Base-by-base conservation (phyloP, 2,888 invertebrate species). In the Tribolium freemani region DNA sequence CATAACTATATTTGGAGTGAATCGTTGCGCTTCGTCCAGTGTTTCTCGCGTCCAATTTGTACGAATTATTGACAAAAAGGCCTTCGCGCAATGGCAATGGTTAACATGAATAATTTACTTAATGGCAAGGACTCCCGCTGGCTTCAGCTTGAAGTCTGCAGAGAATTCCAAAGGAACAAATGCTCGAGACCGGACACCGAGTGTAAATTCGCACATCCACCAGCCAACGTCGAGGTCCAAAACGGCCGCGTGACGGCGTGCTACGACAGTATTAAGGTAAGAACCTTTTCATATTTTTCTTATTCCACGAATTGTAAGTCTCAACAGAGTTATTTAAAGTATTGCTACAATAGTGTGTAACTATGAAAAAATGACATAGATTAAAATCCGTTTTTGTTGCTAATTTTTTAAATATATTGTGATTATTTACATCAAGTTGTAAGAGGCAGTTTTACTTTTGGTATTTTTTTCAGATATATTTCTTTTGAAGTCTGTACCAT, bases 201-300 rank as follows among this genome's bases (percentile, higher is more conserved):
- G 90, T 99, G 99, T 93, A 99, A 99, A 92, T 99, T 99, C 89
- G 99, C 99, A 81, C 99, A 99, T 91, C 99, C 99, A 77, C 98
- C 99, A 80, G 94, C 97, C 84, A 98, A 99, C 89, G 99, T 99
- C 85, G 99, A 99, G 90, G 98, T 99, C 86, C 99, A 99, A 91
- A 99, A 99, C 89, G 99, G 99, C 87, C 93, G 98, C 86, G 99
- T 99, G 86, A 99, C 98, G 84, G 99, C 99, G 84, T 99, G 99
- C 92, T 99, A 99, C 93, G 99, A 99, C 91, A 98, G 98, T 90
- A 99, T 99, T 90, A 99, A 99, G 98, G 99, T 99, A 90, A 91
- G 70, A 46, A 16, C 3, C 8, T 38, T 38, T 5, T 38, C n/a
- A 8, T 38, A 38, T 10, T 31, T 38, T 2, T n/a, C n/a, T n/a